phyloP scores from a whole-genome alignment of 2,888 invertebrate species.

The Trilocha varians region DNA sequence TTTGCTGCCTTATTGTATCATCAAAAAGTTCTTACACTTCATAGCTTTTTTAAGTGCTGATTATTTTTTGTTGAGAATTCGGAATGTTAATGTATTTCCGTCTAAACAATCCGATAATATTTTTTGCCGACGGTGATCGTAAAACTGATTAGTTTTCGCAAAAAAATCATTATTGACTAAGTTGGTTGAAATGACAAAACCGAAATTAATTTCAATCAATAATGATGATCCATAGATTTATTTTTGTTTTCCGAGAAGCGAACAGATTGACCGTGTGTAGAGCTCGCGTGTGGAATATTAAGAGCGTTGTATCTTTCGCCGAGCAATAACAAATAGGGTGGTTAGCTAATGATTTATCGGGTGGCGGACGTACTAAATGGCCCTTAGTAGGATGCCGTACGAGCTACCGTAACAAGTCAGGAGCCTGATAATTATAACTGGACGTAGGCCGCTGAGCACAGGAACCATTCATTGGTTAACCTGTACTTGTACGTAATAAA shows the following conservation, averaged over 20 bases:
- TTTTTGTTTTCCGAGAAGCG: no score
- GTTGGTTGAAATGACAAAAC: no score
- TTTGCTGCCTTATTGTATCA: background rate
- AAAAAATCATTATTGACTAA: no score
- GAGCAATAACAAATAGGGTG: background rate
- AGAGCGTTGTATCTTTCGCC: background rate
- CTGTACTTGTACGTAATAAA: slow-evolving; percentile 46
- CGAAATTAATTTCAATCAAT: no score
- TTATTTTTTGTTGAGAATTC: background rate
- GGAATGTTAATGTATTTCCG: background rate
- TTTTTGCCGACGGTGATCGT: background rate
- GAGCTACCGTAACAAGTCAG: slow-evolving; percentile 46
- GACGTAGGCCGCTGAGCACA: slow-evolving; percentile 46
- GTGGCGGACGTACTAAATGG: slow-evolving; percentile 28
- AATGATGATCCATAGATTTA: no score
- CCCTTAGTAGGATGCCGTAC: slow-evolving; percentile 22
- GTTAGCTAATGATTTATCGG: slow-evolving; percentile 23
- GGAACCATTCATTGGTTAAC: slow-evolving; percentile 57
- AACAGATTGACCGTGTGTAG: no score
- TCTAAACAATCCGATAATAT: background rate
- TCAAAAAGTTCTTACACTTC: background rate
- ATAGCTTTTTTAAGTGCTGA: background rate
- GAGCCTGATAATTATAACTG: slow-evolving; percentile 52
- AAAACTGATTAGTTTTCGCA: no score
- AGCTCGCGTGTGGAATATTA: no score